phyloP scores from a whole-genome alignment of 2,797 vertebrate genomes.

The Microctenopoma lineatum region DNA sequence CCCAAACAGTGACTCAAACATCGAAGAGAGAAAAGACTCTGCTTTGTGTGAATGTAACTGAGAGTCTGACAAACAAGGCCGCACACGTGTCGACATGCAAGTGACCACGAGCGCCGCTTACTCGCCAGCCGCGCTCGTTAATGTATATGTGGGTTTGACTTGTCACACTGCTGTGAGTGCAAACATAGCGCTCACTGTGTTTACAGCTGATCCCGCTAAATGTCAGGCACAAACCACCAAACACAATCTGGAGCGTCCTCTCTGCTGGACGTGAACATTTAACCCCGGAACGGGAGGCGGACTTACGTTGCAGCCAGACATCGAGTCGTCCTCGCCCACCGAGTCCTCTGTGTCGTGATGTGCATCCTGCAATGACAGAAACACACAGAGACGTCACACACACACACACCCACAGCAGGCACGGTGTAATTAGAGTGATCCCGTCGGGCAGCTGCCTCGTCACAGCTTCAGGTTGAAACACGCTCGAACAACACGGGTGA shows the following conservation, averaged over 20 bases:
- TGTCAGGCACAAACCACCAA: slow-evolving; percentile 22
- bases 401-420: slow-evolving; percentile 15
- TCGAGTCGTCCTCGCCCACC: slow-evolving; percentile 77
- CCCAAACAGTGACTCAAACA: slow-evolving; percentile 30
- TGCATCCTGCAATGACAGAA: slow-evolving; percentile 64
- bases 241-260: slow-evolving; percentile 11
- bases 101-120: slow-evolving; percentile 10
- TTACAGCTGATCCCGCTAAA: slow-evolving; percentile 15
- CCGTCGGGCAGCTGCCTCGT: not conserved
- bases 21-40: slow-evolving; percentile 1
- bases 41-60: slow-evolving; percentile 4
- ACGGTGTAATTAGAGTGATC: slow-evolving; percentile 17
- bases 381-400: slow-evolving; percentile 11
- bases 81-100: not conserved
- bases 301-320: slow-evolving; percentile 72
- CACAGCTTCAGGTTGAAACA: slow-evolving; percentile 22
- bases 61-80: not conserved
- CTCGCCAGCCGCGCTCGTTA: not conserved
- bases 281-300: not conserved
- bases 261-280: not conserved
- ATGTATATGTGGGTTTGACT: not conserved
- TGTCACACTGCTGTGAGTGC: slow-evolving; percentile 21
- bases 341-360: slow-evolving; percentile 76
- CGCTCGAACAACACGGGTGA: slow-evolving; percentile 2
- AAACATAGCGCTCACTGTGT: slow-evolving; percentile 34